phyloP scores from a whole-genome alignment of 30 jellyfish, hydroid and myxozoan genomes.

The Aurelia sp. region DNA sequence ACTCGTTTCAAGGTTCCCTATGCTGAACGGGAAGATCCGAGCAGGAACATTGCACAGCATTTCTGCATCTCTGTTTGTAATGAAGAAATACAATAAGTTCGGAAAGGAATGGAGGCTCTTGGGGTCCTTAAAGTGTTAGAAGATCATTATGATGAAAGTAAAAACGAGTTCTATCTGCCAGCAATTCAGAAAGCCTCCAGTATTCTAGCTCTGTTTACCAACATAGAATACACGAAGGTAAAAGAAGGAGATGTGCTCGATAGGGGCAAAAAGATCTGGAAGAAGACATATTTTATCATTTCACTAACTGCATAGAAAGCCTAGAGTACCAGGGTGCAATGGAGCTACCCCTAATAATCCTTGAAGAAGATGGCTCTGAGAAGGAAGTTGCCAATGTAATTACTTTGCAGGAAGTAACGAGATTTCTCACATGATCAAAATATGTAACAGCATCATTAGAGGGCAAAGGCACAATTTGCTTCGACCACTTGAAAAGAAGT shows the following conservation, averaged over 20 bases:
- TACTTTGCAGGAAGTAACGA: constrained; percentile 6
- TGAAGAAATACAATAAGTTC: background rate
- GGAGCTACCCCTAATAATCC: background rate
- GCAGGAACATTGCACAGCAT: constrained; percentile 3
- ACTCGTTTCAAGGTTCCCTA: constrained; percentile 4
- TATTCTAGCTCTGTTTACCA: constrained; percentile 7
- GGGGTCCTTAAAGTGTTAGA: constrained; percentile 10
- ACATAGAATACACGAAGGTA: background rate
- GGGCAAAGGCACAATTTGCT: background rate
- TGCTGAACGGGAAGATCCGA: background rate
- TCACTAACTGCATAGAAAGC: constrained; percentile 5
- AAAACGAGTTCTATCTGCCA: background rate
- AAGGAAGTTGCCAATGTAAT: background rate
- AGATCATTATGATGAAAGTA: constrained; percentile 3
- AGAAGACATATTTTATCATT: constrained; percentile 18
- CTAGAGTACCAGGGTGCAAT: constrained; percentile 8
- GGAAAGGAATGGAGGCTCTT: constrained; percentile 7
- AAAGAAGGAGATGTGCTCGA: background rate
- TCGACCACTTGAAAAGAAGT: too few relatives aligned
- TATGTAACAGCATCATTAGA: background rate
- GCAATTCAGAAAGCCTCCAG: background rate
- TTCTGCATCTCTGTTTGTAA: constrained; percentile 1
- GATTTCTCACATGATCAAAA: constrained; percentile 3
- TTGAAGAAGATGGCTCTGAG: constrained; percentile 30
- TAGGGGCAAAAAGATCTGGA: background rate